Percentiles rank a stretch among this genome's conserved stretches.
Evolutionary conservation across 1,140 invertebrate species (phyloP).

Genomic region (Nephila pilipes): DNA sequence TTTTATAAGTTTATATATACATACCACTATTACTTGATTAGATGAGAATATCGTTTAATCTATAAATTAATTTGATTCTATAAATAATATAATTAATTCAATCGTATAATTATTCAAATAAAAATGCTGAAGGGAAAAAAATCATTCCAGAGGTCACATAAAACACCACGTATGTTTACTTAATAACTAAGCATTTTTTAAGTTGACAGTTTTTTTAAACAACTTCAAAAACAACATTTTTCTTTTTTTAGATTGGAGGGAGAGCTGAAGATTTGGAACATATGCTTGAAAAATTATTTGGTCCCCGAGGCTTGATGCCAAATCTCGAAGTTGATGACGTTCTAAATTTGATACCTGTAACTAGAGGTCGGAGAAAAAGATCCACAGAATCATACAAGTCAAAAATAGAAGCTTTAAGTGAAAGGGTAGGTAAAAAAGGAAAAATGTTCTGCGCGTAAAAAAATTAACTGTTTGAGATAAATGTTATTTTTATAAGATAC

Average conservation of each 20-base stretch:
- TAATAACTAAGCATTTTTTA: neutral
- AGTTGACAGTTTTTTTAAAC: neutral
- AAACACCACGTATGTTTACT: neutral
- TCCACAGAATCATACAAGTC: slow-evolving; percentile 58
- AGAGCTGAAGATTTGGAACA: slow-evolving; percentile 93
- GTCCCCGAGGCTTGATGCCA: slow-evolving; percentile 79
- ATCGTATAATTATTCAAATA: no score
- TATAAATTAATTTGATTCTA: no score
- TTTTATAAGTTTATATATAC: no score
- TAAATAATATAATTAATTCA: no score
- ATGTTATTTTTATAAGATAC: no score
- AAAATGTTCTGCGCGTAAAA: neutral
- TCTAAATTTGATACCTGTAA: slow-evolving; percentile 19
- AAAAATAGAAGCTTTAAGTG: slow-evolving; percentile 68
- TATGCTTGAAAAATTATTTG: slow-evolving; percentile 91
- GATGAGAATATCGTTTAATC: no score
- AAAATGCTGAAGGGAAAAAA: no score
- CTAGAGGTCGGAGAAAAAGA: slow-evolving; percentile 17
- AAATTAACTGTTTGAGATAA: no score
- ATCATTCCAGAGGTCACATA: neutral
- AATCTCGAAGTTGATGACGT: slow-evolving; percentile 52
- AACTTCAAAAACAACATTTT: neutral
- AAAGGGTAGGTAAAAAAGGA: slow-evolving; percentile 49
- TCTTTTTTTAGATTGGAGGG: slow-evolving; percentile 84
- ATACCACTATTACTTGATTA: no score